Evolutionary conservation across 2,888 invertebrate genomes (phyloP).

Genomic region (Kryphioiulus occultus): DNA sequence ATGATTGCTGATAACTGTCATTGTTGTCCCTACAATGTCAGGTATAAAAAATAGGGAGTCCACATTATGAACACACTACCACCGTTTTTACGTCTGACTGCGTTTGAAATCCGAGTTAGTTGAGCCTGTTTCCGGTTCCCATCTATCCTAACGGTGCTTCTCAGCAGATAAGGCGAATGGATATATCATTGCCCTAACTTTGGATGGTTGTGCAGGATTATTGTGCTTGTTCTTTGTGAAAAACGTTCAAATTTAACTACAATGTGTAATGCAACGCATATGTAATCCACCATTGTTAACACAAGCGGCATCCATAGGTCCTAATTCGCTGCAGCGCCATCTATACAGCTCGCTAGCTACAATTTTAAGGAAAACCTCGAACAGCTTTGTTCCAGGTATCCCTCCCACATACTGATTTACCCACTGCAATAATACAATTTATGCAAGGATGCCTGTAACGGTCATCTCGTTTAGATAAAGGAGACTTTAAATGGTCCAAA

Average conservation of each 20-base stretch:
- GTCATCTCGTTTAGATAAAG: background rate
- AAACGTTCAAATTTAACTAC: too few species aligned
- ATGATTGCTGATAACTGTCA: background rate
- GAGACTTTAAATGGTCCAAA: background rate
- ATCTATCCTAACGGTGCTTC: background rate
- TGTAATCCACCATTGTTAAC: background rate
- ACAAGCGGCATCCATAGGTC: background rate
- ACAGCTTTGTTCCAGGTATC: background rate
- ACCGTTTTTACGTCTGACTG: background rate
- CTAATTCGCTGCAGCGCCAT: background rate
- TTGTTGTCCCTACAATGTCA: background rate
- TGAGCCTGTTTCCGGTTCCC: background rate
- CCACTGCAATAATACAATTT: background rate
- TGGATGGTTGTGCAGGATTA: too few species aligned
- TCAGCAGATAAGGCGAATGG: background rate
- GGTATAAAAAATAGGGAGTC: background rate
- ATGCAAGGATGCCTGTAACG: constrained; percentile 8
- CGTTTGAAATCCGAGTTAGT: background rate
- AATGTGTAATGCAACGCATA: background rate
- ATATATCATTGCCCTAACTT: background rate
- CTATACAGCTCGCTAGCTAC: background rate
- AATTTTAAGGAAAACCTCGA: background rate
- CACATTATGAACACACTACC: background rate
- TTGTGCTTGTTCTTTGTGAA: too few species aligned
- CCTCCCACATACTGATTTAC: background rate